Conservation (phyloP, 2,113 vertebrate genomes). For the Phoenicopterus ruber region DNA sequence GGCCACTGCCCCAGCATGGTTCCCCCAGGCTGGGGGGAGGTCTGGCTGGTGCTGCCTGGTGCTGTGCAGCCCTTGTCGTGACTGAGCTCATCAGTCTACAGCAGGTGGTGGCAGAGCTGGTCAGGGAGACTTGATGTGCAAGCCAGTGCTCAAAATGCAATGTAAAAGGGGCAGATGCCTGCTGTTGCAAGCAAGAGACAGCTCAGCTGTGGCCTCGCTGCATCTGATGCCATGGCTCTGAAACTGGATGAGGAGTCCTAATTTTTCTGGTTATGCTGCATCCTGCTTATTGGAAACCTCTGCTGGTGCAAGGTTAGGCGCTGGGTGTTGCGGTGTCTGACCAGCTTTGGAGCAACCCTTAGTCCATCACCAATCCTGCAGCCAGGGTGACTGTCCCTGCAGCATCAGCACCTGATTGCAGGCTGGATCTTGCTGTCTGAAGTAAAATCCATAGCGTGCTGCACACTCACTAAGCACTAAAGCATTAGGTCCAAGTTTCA, state of each 20-base stretch:
- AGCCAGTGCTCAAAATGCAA: accelerated
- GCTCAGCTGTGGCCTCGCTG: neutral
- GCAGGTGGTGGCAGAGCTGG: accelerated
- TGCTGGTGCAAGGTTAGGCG: accelerated
- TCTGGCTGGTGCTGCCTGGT: no score
- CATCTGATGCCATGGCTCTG: accelerated
- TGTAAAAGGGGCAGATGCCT: accelerated
- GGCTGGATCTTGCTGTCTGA: no score
- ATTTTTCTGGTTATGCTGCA: neutral
- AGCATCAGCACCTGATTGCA: neutral
- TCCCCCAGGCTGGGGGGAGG: neutral
- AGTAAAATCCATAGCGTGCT: neutral
- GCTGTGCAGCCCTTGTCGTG: accelerated
- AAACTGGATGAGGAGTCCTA: accelerated
- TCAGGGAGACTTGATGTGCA: accelerated
- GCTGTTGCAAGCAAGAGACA: no score
- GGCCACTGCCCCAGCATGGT: accelerated
- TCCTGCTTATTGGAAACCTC: no score
- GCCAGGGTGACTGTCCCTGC: neutral
- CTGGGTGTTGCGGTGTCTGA: neutral
- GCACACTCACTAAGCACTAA: accelerated
- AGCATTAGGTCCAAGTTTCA: neutral
- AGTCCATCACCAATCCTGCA: accelerated
- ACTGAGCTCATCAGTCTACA: accelerated
- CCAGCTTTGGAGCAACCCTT: neutral